Conservation (phyloP, 2,797 vertebrate species). For the Tamandua tetradactyla region DNA sequence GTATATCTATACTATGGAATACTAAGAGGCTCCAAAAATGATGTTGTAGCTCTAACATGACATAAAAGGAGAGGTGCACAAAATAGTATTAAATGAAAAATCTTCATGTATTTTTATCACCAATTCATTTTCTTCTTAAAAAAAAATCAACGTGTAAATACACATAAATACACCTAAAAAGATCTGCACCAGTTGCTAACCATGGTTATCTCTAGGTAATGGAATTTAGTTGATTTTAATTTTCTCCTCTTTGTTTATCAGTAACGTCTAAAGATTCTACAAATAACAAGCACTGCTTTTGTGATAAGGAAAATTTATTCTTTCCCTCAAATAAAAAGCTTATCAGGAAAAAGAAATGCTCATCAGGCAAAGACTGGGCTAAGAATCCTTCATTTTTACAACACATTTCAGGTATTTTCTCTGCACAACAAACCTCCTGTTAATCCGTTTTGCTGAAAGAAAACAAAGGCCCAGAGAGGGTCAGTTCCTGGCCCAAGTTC, state of each 20-base stretch:
- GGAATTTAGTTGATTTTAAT: neutral
- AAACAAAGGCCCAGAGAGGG: constrained; percentile 37
- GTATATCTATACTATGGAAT: neutral
- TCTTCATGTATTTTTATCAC: neutral
- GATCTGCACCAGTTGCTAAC: neutral
- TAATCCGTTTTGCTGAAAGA: neutral
- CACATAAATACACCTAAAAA: neutral
- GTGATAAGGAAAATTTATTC: constrained; percentile 30
- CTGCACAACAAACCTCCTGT: neutral
- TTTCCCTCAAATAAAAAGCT: constrained; percentile 57
- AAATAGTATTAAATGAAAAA: neutral
- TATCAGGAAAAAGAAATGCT: neutral
- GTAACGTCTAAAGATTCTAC: constrained; percentile 39
- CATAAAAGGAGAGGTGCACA: neutral
- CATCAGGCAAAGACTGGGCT: neutral
- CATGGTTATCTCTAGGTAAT: neutral
- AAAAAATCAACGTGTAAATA: neutral
- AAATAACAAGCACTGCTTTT: constrained; percentile 6
- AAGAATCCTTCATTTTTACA: neutral
- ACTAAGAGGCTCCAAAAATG: neutral
- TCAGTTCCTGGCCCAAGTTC: constrained; percentile 4
- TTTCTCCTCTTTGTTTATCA: constrained; percentile 37
- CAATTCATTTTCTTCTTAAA: neutral
- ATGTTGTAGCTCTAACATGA: neutral
- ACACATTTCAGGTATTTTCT: constrained; percentile 18